Evolutionary conservation across 2,888 invertebrate genomes (phyloP), one percentile per base, ranked within the genome.

Genomic region (Phanerotoma sp.): DNA sequence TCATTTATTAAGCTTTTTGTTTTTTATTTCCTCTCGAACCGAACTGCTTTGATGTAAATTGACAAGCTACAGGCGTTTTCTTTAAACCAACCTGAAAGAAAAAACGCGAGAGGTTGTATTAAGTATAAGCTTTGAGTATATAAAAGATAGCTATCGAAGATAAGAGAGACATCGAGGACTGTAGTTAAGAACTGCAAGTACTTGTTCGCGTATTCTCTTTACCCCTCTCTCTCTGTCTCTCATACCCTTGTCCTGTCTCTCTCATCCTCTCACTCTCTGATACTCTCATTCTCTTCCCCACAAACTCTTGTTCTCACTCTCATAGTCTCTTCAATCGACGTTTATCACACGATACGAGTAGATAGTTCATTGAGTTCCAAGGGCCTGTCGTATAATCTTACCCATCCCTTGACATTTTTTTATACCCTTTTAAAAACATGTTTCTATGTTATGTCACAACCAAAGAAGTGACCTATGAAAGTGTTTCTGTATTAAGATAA

Each of bases 161-260:
- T 52, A 33, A 32, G 45, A 51, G 56, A 60, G 62, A 57, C 56
- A 40, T 61, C 57, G 51, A 60, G 61, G 54, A 53, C 56, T 61
- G 59, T 61, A 57, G 56, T 59, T 51, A 48, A 56, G 37, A 35
- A 42, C 25, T 33, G 41, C 18, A 22, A 38, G 41, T 16, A 32
- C 16, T 22, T 44, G 16, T 30, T 51, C 48, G 35, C 45, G 33
- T 32, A 13, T 35, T 6, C 38, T 28, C 16, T 21, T 13, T 16
- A 5, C 28, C 10, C 46, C 20, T 38, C 7, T 38, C 11, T 22
- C 41, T 25, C 30, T 33, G 21, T 42, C 51, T 46, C 28, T 15
- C 41, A 40, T 54, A 6, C 10, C 18, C 13, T 28, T 18, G 28
- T 30, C 20, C 22, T n/a, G n/a, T n/a, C n/a, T n/a, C n/a, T n/a